These are phyloP conservation scores for Himalopsyche tibetana DNA, from an alignment of 2,888 invertebrate species.

Conservation along the genomic window DNA sequence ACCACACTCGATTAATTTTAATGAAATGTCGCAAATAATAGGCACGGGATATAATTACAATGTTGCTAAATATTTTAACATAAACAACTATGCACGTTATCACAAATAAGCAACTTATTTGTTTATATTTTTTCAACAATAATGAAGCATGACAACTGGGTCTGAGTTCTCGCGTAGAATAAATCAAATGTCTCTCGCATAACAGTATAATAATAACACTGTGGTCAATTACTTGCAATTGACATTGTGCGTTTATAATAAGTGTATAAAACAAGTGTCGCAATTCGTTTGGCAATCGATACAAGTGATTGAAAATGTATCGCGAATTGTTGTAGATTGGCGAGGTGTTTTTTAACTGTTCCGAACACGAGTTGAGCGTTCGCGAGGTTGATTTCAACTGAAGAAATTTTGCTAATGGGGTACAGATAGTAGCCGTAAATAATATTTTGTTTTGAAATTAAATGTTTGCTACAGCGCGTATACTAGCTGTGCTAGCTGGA, in stretches of 20 bases:
- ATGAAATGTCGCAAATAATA: too few species aligned
- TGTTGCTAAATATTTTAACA: not conserved
- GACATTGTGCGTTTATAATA: not conserved
- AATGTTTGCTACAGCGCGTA: not conserved
- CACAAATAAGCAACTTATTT: not conserved
- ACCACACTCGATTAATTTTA: too few species aligned
- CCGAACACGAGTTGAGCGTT: not conserved
- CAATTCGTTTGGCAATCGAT: not conserved
- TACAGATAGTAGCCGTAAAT: not conserved
- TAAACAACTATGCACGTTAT: not conserved
- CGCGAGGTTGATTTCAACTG: slow-evolving; percentile 1
- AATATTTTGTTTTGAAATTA: not conserved
- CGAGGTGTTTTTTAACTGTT: not conserved
- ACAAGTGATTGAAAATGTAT: not conserved
- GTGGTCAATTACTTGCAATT: not conserved
- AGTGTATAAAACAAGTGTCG: not conserved
- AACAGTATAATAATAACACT: not conserved
- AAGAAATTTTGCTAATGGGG: slow-evolving; percentile 18
- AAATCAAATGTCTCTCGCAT: too few species aligned
- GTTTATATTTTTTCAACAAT: not conserved
- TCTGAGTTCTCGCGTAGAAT: too few species aligned
- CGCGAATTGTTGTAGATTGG: not conserved
- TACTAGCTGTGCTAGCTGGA: not conserved
- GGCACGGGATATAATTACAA: too few species aligned
- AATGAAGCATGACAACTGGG: too few species aligned